Evolutionary conservation across 2,113 vertebrate genomes (phyloP), one percentile per base, ranked within the genome.

Genomic region (Paratilapia polleni): DNA sequence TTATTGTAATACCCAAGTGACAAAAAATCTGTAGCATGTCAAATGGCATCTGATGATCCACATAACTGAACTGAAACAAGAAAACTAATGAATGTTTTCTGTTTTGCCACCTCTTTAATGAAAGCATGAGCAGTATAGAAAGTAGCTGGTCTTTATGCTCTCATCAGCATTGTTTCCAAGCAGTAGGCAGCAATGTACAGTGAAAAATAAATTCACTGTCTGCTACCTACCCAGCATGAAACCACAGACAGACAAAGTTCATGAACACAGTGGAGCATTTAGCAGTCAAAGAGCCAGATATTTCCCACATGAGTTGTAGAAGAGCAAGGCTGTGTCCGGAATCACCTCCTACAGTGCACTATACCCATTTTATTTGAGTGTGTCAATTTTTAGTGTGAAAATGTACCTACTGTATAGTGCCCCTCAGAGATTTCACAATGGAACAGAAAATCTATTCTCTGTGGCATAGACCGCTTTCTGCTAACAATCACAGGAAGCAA

Each of bases 181-280:
- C 73, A 59, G 38, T 75, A 28, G 20, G 62, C 47, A 47, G 49
- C 49, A 43, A 34, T 26, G 49, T 77, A 57, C 4, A 64, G 73
- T 19, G 61, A 66, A 77, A 66, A 58, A 77, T 36, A 77, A 66
- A 83, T 24, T 63, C 52, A 64, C 8, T n/a, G 31, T 57, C 62
- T 28, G 56, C 36, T 31, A 36, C 17, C 19, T 19, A 22, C 36
- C 52, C 60, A 83, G 61, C 52, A 64, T 13, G 73, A 82, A 61
- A 56, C 43, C 24, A 70, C 68, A 73, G 36, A 73, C 1, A 12
- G 36, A 36, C 61, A 47, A 43, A 58, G 73, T 77, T 57, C 28
- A 56, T 20, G 60, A 77, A 63, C 47, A 63, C 41, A 75, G 66
- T 70, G 66, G 36, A 66, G 36, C 73, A 83, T 83, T 83, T 77